Evolutionary conservation across 2,888 invertebrate genomes (phyloP).

Genomic region (Ornithoptera alexandrae): DNA sequence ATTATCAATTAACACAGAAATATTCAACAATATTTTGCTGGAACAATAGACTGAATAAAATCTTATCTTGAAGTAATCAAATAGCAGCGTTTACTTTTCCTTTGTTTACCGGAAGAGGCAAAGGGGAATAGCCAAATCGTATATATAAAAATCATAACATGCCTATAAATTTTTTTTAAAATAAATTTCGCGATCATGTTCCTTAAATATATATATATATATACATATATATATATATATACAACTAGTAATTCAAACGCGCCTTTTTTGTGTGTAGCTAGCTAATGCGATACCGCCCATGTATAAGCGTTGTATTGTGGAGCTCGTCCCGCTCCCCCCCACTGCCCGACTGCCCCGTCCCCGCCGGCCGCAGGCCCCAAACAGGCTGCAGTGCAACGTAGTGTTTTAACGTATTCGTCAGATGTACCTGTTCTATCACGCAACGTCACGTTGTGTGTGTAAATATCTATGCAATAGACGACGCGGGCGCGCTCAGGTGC

Average conservation of each 20-base stretch:
- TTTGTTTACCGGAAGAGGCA: neutral
- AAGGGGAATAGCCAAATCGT: too few relatives aligned
- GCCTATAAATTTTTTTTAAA: neutral
- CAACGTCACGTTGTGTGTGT: conserved; percentile 33
- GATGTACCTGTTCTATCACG: conserved; percentile 46
- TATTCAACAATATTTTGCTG: neutral
- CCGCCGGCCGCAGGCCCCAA: neutral
- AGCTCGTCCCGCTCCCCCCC: neutral
- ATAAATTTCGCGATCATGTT: neutral
- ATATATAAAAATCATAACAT: neutral
- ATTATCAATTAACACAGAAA: too few relatives aligned
- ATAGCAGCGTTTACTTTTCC: neutral
- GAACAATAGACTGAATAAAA: neutral
- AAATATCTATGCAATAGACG: conserved; percentile 38
- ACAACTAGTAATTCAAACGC: too few relatives aligned
- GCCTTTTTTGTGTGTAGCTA: conserved; percentile 2
- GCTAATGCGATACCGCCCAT: conserved; percentile 25
- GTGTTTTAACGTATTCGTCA: conserved; percentile 40
- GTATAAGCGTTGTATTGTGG: neutral
- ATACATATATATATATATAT: too few relatives aligned
- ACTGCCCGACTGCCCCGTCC: neutral
- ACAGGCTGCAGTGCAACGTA: neutral
- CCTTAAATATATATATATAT: neutral
- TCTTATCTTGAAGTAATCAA: neutral
- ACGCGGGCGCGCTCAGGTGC: neutral